phyloP scores from a whole-genome alignment of 2,797 vertebrate genomes.

The Lepilemur septentrionalis region DNA sequence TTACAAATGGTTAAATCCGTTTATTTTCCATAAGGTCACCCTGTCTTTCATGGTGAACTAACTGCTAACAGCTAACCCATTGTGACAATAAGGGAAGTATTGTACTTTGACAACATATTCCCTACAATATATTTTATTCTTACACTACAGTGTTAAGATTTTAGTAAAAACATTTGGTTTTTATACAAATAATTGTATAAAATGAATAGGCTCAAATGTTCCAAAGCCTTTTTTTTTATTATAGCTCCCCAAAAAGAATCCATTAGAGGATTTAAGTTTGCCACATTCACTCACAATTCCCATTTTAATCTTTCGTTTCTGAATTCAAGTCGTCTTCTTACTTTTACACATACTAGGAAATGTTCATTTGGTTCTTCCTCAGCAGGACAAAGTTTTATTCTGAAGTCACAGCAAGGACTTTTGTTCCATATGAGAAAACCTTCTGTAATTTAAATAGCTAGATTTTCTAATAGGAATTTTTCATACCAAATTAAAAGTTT shows the following conservation, averaged over 20 bases:
- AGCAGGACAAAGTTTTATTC: neutral
- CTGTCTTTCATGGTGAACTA: neutral
- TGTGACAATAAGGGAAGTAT: neutral
- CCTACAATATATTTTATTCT: conserved; percentile 3
- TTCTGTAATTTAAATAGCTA: conserved; percentile 1
- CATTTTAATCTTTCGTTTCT: conserved; percentile 17
- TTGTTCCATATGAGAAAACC: neutral
- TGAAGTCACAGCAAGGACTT: neutral
- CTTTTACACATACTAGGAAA: neutral
- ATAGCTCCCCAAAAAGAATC: neutral
- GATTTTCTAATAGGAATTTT: neutral
- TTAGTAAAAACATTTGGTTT: conserved; percentile 33
- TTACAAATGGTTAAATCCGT: neutral
- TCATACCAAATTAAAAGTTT: neutral
- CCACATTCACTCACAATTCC: neutral
- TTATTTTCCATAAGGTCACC: neutral
- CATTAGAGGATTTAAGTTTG: neutral
- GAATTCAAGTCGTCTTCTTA: neutral
- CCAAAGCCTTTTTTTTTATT: neutral
- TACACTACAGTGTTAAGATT: neutral
- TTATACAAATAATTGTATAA: neutral
- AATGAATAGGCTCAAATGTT: neutral
- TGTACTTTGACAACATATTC: neutral
- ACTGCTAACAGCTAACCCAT: neutral
- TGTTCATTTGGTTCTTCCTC: neutral